These are phyloP conservation scores for Embidobia sp. DNA, from an alignment of 2,888 invertebrate genomes.

Conservation along the genomic window DNA sequence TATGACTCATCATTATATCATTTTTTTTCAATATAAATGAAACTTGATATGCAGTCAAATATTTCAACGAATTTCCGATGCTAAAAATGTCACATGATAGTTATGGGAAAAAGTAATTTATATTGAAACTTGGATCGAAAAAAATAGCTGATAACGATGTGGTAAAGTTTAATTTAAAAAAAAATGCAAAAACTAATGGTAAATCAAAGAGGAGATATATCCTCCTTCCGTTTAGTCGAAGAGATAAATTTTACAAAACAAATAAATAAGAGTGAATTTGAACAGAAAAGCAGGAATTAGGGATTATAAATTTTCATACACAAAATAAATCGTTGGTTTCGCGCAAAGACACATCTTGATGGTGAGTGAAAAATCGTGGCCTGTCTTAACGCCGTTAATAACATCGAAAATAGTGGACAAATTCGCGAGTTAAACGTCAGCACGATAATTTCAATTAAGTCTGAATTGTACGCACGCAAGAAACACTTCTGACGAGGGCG, in stretches of 20 bases:
- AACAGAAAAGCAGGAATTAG: too few species aligned
- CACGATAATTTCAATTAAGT: conserved; percentile 52
- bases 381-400: conserved; percentile 1
- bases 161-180: neutral
- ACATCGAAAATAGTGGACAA: conserved; percentile 24
- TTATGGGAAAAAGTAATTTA: conserved; percentile 7
- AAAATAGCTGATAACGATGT: too few species aligned
- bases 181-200: neutral
- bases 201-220: too few species aligned
- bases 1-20: neutral
- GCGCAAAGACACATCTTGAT: too few species aligned
- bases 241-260: too few species aligned
- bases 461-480: conserved; percentile 52
- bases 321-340: too few species aligned
- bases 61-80: conserved; percentile 18
- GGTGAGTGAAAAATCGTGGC: conserved; percentile 22
- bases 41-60: neutral
- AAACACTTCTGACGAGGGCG: conserved; percentile 55
- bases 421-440: conserved; percentile 42
- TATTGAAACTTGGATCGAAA: neutral
- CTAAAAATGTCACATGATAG: conserved; percentile 17
- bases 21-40: conserved; percentile 11
- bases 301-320: too few species aligned
- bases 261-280: too few species aligned
- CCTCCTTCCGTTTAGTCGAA: too few species aligned